Percentiles rank a stretch among this genome's conserved stretches.
These are phyloP conservation scores for Littorina saxatilis DNA, from an alignment of 1,140 invertebrate genomes.

Conservation along the genomic window DNA sequence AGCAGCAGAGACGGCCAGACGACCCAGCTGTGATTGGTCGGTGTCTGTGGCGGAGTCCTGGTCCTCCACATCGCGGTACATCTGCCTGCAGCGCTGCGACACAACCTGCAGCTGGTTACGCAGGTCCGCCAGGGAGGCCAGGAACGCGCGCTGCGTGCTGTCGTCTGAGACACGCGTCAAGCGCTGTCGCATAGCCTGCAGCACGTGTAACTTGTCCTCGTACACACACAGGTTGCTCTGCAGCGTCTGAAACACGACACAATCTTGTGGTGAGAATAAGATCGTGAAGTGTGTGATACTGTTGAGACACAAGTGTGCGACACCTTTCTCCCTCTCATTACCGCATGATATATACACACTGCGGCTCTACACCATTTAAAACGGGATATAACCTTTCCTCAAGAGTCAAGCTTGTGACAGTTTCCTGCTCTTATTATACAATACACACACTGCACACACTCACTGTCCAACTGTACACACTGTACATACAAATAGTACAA, in stretches of 20 bases:
- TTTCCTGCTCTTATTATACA: too few relatives aligned
- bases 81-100: constrained; percentile 86
- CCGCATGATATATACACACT: too few relatives aligned
- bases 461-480: too few relatives aligned
- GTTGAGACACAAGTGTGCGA: too few relatives aligned
- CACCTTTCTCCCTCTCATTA: too few relatives aligned
- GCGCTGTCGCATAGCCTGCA: constrained; percentile 82
- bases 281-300: too few relatives aligned
- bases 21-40: constrained; percentile 43
- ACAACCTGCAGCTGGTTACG: constrained; percentile 85
- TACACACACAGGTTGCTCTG: constrained; percentile 79
- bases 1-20: constrained; percentile 25
- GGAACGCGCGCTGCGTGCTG: constrained; percentile 74
- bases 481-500: too few relatives aligned
- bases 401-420: too few relatives aligned
- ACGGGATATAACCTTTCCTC: too few relatives aligned
- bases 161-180: constrained; percentile 83
- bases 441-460: too few relatives aligned
- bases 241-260: constrained; percentile 49
- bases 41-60: constrained; percentile 41
- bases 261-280: too few relatives aligned
- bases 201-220: constrained; percentile 82
- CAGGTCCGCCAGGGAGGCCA: constrained; percentile 80
- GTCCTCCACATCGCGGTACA: constrained; percentile 79
- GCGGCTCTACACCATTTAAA: too few relatives aligned